These are phyloP conservation scores for Limnephilus auricula DNA, from an alignment of 2,888 invertebrate genomes.

Conservation along the genomic window DNA sequence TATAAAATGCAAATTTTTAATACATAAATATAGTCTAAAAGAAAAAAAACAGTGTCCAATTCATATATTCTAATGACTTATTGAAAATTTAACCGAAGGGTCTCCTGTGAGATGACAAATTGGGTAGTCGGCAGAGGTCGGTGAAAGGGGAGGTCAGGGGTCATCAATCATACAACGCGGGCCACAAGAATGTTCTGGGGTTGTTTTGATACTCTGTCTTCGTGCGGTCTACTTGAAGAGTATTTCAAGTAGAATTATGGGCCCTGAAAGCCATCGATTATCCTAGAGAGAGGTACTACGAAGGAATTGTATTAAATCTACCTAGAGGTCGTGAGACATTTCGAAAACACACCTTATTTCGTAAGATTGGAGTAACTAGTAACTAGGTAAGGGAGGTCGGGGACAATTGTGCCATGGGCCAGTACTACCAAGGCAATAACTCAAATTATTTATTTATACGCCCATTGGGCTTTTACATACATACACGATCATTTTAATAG, in stretches of 20 bases:
- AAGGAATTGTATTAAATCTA: not conserved
- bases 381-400: not conserved
- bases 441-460: too few species aligned
- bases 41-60: not conserved
- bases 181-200: conserved; percentile 25
- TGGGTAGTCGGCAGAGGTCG: conserved; percentile 9
- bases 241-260: not conserved
- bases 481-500: too few species aligned
- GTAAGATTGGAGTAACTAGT: too few species aligned
- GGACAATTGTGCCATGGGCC: too few species aligned
- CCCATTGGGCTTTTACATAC: too few species aligned
- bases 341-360: not conserved
- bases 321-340: not conserved
- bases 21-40: not conserved
- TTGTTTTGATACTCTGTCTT: conserved; percentile 18
- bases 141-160: conserved; percentile 17
- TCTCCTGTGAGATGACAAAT: conserved; percentile 29
- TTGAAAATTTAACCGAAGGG: conserved; percentile 24
- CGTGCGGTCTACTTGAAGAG: conserved; percentile 1
- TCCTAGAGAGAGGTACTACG: not conserved
- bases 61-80: not conserved
- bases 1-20: not conserved
- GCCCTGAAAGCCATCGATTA: not conserved
- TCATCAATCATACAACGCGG: conserved; percentile 7
- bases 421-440: too few species aligned